Evolutionary conservation across 2,113 vertebrate genomes (phyloP), one percentile per base, ranked within the genome.

Genomic region (Sisor rabdophorus): DNA sequence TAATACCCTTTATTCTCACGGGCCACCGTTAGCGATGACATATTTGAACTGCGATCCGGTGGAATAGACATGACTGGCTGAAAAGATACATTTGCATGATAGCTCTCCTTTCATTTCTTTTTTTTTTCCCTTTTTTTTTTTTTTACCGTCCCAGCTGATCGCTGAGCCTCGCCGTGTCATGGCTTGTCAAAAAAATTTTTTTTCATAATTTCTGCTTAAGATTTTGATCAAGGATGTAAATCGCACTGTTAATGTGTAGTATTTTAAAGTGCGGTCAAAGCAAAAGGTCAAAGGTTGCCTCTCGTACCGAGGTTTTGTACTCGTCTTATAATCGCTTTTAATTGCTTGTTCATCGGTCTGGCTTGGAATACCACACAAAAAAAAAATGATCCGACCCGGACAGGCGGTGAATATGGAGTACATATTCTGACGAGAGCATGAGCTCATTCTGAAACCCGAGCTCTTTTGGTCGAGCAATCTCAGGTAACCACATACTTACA

Each of bases 401-500:
- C 22, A 28, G 0, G 3, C 22, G 17, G 13, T 19, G 9, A 15
- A 19, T 50, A 10, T 10, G 11, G n/a, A 0, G 65, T 10, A 28
- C 11, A 48, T 28, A 20, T 30, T 52, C 47, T 30, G 47, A 68
- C 58, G 63, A 17, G 24, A 32, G 56, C 63, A 52, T 74, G 40
- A 70, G 28, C 61, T 67, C 36, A 64, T 16, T 19, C 20, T 80
- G 81, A 82, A 86, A 86, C 76, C 26, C 58, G 72, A 86, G 77
- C 56, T 24, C 24, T 11, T 24, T 32, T 50, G 61, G 70, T 50
- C 61, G 79, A 79, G 76, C 58, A 79, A 71, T 82, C 61, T 26
- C 81, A 60, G 64, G 79, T 69, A 81, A 79, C 70, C 81, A 76
- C 78, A 81, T 61, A 81, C 84, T 75, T 70, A 61, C 48, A 80